Evolutionary conservation across 2,797 vertebrate species (phyloP), one percentile per base, ranked within the genome.

Genomic region (Sphaeramia orbicularis): DNA sequence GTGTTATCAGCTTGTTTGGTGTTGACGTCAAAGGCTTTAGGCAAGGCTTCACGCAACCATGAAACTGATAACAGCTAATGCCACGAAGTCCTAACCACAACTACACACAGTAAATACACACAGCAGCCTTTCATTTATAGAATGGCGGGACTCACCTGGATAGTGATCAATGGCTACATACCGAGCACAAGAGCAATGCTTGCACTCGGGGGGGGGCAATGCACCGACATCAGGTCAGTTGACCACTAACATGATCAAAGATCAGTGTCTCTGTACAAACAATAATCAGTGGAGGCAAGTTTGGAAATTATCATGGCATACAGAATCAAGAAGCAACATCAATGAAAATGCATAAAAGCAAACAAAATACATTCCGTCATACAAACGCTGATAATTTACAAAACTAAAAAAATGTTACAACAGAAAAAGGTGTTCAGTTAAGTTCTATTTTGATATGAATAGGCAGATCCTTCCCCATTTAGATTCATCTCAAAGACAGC

Each of bases 21-120:
- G 68, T 49, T 92, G 89, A 93, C 91, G 90, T 91, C 89, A 93
- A 86, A 71, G 75, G 60, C 83, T 86, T 59, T 24, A 24, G 73
- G 77, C 81, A 57, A 44, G 71, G 73, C 79, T 72, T 66, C 74
- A 50, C 43, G 67, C 78, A 85, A 75, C 71, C 76, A 74, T 82
- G 77, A 67, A 69, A 66, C 74, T 55, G 90, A 92, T 90, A 92
- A 88, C 71, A 78, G 65, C 71, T 37, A 77, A 65, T 10, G 65
- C 60, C 69, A 60, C 63, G 67, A 63, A 85, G 72, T 52, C 61
- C 68, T 54, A 79, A 81, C 71, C 75, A 32, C 60, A 66, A 62
- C 24, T 1, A 60, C 37, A 54, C 38, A 51, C 53, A 76, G 13
- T 59, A 57, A 45, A 52, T 51, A 36, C 38, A 58, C 47, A 50